Conservation (phyloP, 2,113 vertebrate species). For the Neoarius graeffei region DNA sequence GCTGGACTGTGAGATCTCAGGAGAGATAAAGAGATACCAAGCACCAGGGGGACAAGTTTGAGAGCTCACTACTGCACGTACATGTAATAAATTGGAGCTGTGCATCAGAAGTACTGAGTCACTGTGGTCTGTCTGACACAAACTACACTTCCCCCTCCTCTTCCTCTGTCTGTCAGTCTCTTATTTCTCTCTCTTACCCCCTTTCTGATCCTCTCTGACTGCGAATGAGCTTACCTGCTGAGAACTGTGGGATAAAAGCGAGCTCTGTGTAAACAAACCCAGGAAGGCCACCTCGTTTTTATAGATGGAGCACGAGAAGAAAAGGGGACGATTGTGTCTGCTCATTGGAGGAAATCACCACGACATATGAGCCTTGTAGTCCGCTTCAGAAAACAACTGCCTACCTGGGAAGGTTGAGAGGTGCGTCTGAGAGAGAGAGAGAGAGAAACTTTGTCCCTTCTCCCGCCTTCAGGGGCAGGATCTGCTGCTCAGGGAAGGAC, state of each 20-base stretch:
- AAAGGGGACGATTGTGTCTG: slow-evolving; percentile 32
- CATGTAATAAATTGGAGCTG: not conserved
- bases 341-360: slow-evolving; percentile 20
- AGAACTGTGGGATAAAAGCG: slow-evolving; percentile 19
- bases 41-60: not conserved
- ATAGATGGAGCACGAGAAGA: not conserved
- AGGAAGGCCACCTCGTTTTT: not conserved
- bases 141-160: slow-evolving; percentile 36
- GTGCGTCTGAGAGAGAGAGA: slow-evolving; percentile 25
- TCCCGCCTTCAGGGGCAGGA: slow-evolving; percentile 51
- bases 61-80: not conserved
- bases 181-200: not conserved
- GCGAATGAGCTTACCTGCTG: slow-evolving; percentile 11
- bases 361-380: slow-evolving; percentile 10
- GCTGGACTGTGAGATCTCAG: slow-evolving; percentile 19
- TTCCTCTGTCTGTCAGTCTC: not conserved
- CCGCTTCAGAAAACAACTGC: not conserved
- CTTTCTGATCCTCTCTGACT: slow-evolving; percentile 2
- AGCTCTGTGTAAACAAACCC: slow-evolving; percentile 23
- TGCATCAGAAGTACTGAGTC: slow-evolving; percentile 35
- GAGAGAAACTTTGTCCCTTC: not conserved
- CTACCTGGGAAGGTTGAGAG: slow-evolving; percentile 31
- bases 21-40: not conserved
- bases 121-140: slow-evolving; percentile 34
- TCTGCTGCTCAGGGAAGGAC: slow-evolving; percentile 23